phyloP scores from a whole-genome alignment of 92 coral and sea anemone species.

The Paragorgia papillata region DNA sequence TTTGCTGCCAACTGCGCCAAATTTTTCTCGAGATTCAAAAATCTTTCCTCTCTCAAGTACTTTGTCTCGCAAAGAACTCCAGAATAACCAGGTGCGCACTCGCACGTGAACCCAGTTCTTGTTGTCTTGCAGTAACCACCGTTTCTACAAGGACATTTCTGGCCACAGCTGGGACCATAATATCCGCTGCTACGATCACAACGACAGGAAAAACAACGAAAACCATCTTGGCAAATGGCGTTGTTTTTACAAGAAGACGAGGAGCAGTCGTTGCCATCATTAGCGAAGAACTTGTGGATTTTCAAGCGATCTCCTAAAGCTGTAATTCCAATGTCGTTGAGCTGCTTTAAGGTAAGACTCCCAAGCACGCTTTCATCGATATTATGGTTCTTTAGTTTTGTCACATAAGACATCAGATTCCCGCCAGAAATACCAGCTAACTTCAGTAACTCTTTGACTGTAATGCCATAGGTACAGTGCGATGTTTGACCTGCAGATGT shows the following conservation, averaged over 20 bases:
- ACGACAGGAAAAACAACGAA: constrained; percentile 56
- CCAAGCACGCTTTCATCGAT: constrained; percentile 58
- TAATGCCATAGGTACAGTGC: constrained; percentile 12
- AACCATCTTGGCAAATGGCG: constrained; percentile 66
- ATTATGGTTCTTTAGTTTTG: constrained; percentile 44
- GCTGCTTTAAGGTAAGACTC: constrained; percentile 51
- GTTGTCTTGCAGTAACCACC: constrained; percentile 42
- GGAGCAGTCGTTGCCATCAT: constrained; percentile 60
- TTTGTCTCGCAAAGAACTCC: constrained; percentile 36
- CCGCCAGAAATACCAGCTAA: constrained; percentile 53
- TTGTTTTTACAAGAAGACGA: constrained; percentile 50
- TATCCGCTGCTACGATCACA: constrained; percentile 47
- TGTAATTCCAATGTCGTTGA: constrained; percentile 55
- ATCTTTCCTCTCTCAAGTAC: constrained; percentile 23
- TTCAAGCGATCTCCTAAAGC: constrained; percentile 66
- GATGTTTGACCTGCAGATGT: not conserved
- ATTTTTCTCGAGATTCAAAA: constrained; percentile 21
- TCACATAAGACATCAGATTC: constrained; percentile 19
- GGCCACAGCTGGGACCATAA: constrained; percentile 46
- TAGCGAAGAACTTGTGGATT: constrained; percentile 56
- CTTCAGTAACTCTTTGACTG: constrained; percentile 39
- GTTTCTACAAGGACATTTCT: constrained; percentile 43
- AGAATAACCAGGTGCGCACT: constrained; percentile 42
- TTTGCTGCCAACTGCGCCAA: not conserved
- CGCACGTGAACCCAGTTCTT: constrained; percentile 37